Base-by-base conservation (phyloP, 1,140 invertebrate genomes). In the Sitophilus oryzae region DNA sequence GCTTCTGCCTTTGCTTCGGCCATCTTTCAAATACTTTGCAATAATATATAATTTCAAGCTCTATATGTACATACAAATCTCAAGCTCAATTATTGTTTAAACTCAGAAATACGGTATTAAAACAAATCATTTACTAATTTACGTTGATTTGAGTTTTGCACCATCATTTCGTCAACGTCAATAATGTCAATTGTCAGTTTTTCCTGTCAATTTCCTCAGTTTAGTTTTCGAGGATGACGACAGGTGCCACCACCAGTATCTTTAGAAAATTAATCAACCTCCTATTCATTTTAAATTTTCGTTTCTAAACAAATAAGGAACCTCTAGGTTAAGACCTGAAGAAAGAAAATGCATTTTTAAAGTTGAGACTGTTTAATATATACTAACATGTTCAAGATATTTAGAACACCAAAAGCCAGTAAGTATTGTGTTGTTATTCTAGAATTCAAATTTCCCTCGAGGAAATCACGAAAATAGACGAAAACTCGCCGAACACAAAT, bases 1-100 rank as follows among this genome's bases (percentile, higher is more conserved):
- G 22, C 34, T 25, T 57, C 55, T 14, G 48, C 34, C 16, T 57
- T 57, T 35, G 44, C 23, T 46, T 51, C 47, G 3, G 48, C 21
- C 55, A 57, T 57, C 23, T 40, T 46, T 49, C 36, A 38, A 38
- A 38, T 38, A n/a, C n/a, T n/a, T n/a, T n/a, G n/a, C n/a, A n/a
- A n/a, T n/a, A n/a, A n/a, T n/a, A n/a, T n/a, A n/a, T n/a, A n/a
- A n/a, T n/a, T n/a, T n/a, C n/a, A n/a, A n/a, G n/a, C n/a, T n/a
- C n/a, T n/a, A n/a, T n/a, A n/a, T n/a, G n/a, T n/a, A n/a, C n/a
- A n/a, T n/a, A n/a, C n/a, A n/a, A n/a, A n/a, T n/a, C n/a, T n/a
- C n/a, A n/a, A n/a, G n/a, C n/a, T n/a, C n/a, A n/a, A n/a, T n/a
- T n/a, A n/a, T n/a, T n/a, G n/a, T n/a, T n/a, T n/a, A n/a, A n/a